Percentiles rank a stretch among this genome's conserved stretches.
Evolutionary conservation across 2,888 invertebrate genomes (phyloP).

Genomic region (Cryptus armator): DNA sequence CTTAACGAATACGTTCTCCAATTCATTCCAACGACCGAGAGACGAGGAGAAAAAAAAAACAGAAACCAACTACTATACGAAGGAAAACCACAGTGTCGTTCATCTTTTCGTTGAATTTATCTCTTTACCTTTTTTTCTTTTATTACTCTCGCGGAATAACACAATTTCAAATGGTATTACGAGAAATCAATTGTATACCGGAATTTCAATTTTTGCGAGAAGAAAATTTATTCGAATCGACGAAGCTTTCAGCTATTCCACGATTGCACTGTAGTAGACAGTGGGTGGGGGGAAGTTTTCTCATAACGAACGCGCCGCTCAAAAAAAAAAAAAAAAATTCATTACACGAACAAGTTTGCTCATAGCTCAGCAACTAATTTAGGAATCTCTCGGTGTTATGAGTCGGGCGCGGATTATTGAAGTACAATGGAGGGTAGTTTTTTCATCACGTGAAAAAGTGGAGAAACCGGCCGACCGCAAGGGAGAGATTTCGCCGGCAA

Average conservation of each 20-base stretch:
- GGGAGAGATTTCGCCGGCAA: slow-evolving; percentile 45
- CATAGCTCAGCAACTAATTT: slow-evolving; percentile 14
- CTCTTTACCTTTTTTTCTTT: background rate
- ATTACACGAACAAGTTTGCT: slow-evolving; percentile 8
- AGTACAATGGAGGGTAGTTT: slow-evolving; percentile 54
- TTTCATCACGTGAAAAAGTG: slow-evolving; percentile 41
- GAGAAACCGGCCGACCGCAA: slow-evolving; percentile 22
- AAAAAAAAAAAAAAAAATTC: slow-evolving; percentile 10
- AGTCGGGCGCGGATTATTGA: slow-evolving; percentile 35
- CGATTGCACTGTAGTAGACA: background rate
- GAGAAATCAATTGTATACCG: slow-evolving; percentile 9
- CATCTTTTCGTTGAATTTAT: slow-evolving; percentile 53
- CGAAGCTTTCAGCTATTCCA: background rate
- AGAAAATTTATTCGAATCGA: background rate
- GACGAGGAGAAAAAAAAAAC: slow-evolving; percentile 16
- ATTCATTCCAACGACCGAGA: slow-evolving; percentile 58
- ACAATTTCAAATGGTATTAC: slow-evolving; percentile 11
- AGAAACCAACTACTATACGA: slow-evolving; percentile 58
- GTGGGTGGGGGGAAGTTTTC: background rate
- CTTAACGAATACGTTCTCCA: slow-evolving; percentile 54
- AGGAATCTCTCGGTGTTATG: slow-evolving; percentile 8
- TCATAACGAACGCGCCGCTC: background rate
- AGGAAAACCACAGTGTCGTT: slow-evolving; percentile 69
- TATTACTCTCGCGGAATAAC: slow-evolving; percentile 24
- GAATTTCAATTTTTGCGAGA: background rate